Evolutionary conservation across 2,888 invertebrate species (phyloP).

Genomic region (Ennomos fuscantarius): DNA sequence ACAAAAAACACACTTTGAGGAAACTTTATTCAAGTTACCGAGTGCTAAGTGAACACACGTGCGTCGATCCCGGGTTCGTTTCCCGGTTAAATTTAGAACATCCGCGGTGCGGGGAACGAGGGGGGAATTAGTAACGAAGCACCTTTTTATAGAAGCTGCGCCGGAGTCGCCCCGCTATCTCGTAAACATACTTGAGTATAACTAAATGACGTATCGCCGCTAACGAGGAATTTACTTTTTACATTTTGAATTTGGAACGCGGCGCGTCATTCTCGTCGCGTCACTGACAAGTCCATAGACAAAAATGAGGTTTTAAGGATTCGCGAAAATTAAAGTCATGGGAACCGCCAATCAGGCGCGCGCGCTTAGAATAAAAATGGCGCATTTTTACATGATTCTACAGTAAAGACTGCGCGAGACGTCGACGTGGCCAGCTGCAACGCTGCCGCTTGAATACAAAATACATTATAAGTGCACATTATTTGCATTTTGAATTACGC

Average conservation of each 20-base stretch:
- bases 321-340: conserved; percentile 82
- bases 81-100: conserved; percentile 77
- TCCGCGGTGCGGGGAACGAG: conserved; percentile 46
- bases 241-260: conserved; percentile 44
- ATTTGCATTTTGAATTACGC: conserved; percentile 84
- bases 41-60: conserved; percentile 80
- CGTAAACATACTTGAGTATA: conserved; percentile 44
- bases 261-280: conserved; percentile 34
- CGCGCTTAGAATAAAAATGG: conserved; percentile 80
- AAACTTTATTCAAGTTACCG: conserved; percentile 71
- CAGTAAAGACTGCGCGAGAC: conserved; percentile 79
- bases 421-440: conserved; percentile 63
- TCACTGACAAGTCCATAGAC: conserved; percentile 50
- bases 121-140: conserved; percentile 70
- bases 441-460: conserved; percentile 77
- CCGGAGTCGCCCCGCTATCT: conserved; percentile 53
- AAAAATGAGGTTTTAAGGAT: conserved; percentile 61
- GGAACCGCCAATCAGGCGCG: conserved; percentile 79
- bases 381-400: conserved; percentile 81
- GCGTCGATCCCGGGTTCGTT: conserved; percentile 67
- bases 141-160: conserved; percentile 81
- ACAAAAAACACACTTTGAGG: conserved; percentile 41
- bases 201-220: conserved; percentile 40
- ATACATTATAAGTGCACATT: conserved; percentile 78
- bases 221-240: conserved; percentile 36